Conservation (phyloP, 2,888 invertebrate species). For the Ormyrus nitidulus region DNA sequence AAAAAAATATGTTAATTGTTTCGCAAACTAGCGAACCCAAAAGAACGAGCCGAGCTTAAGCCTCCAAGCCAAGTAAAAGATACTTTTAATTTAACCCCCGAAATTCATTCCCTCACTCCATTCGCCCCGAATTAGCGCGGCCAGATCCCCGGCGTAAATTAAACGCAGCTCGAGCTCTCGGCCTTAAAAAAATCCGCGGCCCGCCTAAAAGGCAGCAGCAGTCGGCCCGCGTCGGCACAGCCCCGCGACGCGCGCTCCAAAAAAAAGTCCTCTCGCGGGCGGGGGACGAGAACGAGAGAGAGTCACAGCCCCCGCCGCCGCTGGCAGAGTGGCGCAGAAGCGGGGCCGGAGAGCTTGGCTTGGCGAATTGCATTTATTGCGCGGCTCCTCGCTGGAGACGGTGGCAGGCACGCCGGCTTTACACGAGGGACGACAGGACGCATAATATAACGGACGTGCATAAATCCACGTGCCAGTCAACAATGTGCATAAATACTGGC, state of each 20-base stretch:
- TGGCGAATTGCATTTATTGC: conserved; percentile 69
- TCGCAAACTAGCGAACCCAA: too few relatives aligned
- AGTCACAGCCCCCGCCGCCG: too few relatives aligned
- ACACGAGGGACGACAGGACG: conserved; percentile 71
- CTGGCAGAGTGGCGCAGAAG: too few relatives aligned
- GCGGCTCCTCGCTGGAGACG: conserved; percentile 64
- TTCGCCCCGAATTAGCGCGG: not conserved
- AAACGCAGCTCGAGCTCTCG: not conserved
- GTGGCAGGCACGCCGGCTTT: conserved; percentile 72
- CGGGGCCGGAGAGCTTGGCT: too few relatives aligned
- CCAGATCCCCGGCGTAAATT: conserved; percentile 26
- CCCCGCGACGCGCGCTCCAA: too few relatives aligned
- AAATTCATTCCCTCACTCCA: conserved; percentile 4
- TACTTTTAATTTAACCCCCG: not conserved
- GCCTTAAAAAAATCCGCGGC: conserved; percentile 10
- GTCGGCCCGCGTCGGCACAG: not conserved
- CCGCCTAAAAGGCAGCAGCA: not conserved
- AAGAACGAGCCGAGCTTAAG: too few relatives aligned
- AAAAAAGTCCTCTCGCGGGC: too few relatives aligned
- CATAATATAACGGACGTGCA: conserved; percentile 75
- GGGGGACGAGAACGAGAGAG: too few relatives aligned
- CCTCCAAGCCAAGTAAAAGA: not conserved
- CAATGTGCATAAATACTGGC: conserved; percentile 75
- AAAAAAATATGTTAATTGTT: too few relatives aligned
- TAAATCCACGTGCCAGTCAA: conserved; percentile 75